A percentile compares a stretch with the other conserved stretches of the same genome.
These are phyloP conservation scores for Arvicanthis niloticus DNA, from an alignment of 2,113 vertebrate genomes.

Conservation along the genomic window DNA sequence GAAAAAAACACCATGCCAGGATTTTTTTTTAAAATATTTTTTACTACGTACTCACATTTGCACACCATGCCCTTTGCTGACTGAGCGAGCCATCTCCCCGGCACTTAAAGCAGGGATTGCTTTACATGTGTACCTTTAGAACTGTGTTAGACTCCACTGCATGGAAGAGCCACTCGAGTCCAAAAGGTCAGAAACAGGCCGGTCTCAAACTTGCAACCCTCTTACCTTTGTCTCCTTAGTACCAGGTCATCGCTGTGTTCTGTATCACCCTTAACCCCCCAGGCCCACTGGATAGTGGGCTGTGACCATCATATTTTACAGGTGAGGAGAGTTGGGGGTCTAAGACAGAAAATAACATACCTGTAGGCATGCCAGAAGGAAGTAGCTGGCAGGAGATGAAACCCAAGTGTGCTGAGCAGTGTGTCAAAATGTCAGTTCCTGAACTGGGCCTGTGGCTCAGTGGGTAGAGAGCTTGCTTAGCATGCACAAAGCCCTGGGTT, in stretches of 20 bases:
- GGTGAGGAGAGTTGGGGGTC: not conserved
- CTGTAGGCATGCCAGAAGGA: not conserved
- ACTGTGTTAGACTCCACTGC: fast-evolving
- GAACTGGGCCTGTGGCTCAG: not conserved
- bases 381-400: fast-evolving
- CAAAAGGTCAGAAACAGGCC: not conserved
- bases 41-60: too few species aligned
- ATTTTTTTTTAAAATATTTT: too few species aligned
- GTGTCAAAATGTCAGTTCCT: not conserved
- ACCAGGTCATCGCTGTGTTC: not conserved
- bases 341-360: fast-evolving
- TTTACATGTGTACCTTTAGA: not conserved
- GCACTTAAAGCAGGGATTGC: not conserved
- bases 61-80: not conserved
- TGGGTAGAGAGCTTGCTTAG: not conserved
- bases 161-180: not conserved
- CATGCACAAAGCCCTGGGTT: not conserved
- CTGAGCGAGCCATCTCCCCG: not conserved
- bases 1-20: too few species aligned
- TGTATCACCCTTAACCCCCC: too few species aligned
- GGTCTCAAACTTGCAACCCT: not conserved
- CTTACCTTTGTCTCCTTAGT: not conserved
- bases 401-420: too few species aligned
- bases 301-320: not conserved
- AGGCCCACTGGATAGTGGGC: not conserved